Evolutionary conservation across 2,113 vertebrate genomes (phyloP).

Genomic region (Pandion haliaetus): DNA sequence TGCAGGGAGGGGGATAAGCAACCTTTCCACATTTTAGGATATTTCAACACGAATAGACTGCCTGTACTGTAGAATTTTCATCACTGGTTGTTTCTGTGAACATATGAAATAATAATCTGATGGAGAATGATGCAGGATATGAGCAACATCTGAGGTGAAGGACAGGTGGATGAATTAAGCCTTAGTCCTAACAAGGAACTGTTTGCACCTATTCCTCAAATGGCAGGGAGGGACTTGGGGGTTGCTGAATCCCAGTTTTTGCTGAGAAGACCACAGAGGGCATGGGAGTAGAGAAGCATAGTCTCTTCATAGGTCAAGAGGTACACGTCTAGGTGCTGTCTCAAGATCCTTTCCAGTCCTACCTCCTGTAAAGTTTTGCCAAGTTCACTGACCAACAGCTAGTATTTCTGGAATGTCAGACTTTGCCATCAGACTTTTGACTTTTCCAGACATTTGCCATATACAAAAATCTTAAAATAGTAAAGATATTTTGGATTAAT

Average conservation of each 20-base stretch:
- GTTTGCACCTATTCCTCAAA: neutral
- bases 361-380: neutral
- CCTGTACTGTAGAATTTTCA: neutral
- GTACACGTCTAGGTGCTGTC: no score
- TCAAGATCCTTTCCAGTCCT: neutral
- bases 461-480: neutral
- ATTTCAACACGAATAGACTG: neutral
- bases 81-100: neutral
- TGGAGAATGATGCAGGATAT: neutral
- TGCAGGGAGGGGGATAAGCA: neutral
- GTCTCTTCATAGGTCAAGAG: neutral
- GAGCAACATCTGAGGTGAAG: neutral
- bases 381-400: neutral
- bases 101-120: neutral
- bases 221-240: neutral
- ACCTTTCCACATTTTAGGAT: neutral
- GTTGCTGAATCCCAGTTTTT: neutral
- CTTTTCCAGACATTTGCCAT: neutral
- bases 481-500: neutral
- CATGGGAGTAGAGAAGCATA: accelerated
- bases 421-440: neutral
- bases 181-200: neutral
- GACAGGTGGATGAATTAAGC: neutral
- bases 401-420: neutral
- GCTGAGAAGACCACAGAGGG: neutral